These are phyloP conservation scores for Drosophila azteca DNA, from an alignment of 1,140 invertebrate genomes.

Conservation along the genomic window DNA sequence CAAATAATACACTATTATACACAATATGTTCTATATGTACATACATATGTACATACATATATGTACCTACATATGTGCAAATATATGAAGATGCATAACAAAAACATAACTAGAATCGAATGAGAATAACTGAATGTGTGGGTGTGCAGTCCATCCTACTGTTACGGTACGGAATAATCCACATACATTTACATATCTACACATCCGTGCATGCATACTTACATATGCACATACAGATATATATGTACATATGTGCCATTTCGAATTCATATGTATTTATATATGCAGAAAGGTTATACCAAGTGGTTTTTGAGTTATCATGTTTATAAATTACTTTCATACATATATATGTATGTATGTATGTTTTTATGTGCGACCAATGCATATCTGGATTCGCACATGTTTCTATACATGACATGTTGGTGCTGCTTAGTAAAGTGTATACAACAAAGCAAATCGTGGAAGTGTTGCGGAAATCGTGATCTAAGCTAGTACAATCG, in stretches of 20 bases:
- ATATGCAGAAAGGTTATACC: neutral
- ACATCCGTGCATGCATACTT: too few relatives aligned
- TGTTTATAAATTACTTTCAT: too few relatives aligned
- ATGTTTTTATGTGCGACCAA: neutral
- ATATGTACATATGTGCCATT: neutral
- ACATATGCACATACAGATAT: too few relatives aligned
- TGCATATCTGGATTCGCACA: neutral
- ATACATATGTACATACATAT: slow-evolving; percentile 8
- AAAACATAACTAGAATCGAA: neutral
- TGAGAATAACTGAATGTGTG: neutral
- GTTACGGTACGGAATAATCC: neutral
- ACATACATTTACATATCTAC: neutral
- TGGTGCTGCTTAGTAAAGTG: neutral
- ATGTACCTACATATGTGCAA: neutral
- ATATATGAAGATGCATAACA: neutral
- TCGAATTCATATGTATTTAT: neutral
- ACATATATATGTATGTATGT: neutral
- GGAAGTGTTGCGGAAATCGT: too few relatives aligned
- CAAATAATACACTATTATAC: neutral
- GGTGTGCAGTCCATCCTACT: too few relatives aligned
- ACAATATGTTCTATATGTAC: neutral
- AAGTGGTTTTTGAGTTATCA: too few relatives aligned
- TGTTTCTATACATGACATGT: slow-evolving; percentile 4
- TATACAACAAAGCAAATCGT: neutral
- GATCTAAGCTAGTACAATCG: neutral